These are phyloP conservation scores for Hydraecia micacea DNA, from an alignment of 2,888 invertebrate species.

Conservation along the genomic window DNA sequence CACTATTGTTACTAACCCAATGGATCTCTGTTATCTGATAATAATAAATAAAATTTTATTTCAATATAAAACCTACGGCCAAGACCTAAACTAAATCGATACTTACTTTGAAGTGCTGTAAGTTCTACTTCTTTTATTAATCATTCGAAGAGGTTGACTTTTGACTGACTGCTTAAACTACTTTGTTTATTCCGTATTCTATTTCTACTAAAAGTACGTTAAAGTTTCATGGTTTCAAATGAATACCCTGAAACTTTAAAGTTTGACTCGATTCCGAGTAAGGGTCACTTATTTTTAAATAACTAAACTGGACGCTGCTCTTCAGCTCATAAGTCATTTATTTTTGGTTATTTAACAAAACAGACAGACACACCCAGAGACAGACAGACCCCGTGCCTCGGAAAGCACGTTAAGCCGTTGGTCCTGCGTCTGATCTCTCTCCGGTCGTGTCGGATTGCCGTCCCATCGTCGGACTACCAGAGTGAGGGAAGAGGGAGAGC, in stretches of 20 bases:
- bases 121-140: conserved; percentile 11
- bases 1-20: too few species aligned
- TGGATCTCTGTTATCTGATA: too few species aligned
- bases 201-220: background rate
- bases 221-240: background rate
- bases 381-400: too few species aligned
- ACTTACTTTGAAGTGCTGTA: background rate
- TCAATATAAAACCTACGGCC: conserved; percentile 9
- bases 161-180: conserved; percentile 17
- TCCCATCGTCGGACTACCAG: too few species aligned
- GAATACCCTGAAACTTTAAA: conserved; percentile 21
- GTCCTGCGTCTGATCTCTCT: too few species aligned
- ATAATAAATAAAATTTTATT: too few species aligned
- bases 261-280: background rate
- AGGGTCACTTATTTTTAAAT: background rate
- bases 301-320: background rate
- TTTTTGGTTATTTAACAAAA: too few species aligned
- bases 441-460: too few species aligned
- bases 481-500: too few species aligned
- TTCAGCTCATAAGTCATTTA: too few species aligned
- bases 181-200: conserved; percentile 1
- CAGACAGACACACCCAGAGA: too few species aligned
- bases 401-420: too few species aligned
- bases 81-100: conserved; percentile 20
- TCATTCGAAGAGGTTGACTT: conserved; percentile 27